Conservation (phyloP, 53 echinoderm and acorn worm genomes). For the Patiria pectinifera region DNA sequence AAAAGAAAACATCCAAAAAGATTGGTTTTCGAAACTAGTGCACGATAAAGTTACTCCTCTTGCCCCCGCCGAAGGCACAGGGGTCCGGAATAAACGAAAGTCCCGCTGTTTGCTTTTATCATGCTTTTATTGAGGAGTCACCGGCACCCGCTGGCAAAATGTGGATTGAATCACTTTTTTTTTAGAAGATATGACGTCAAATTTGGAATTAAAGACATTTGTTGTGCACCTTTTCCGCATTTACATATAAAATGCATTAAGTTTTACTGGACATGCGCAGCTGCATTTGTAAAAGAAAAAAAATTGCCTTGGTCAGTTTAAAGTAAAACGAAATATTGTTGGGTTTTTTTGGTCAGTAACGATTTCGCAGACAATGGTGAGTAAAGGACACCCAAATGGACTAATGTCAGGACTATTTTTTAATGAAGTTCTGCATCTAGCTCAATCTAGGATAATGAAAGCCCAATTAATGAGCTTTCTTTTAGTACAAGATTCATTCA, state of each 20-base stretch:
- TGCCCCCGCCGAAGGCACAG: not conserved
- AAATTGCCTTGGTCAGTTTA: not conserved
- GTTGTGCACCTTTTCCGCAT: not conserved
- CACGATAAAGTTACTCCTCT: not conserved
- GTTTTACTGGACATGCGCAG: not conserved
- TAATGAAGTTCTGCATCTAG: too few relatives aligned
- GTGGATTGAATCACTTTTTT: not conserved
- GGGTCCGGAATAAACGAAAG: not conserved
- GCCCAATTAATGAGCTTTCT: too few relatives aligned
- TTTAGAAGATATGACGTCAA: not conserved
- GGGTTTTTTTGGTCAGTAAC: too few relatives aligned
- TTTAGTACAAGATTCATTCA: too few relatives aligned
- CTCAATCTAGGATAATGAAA: too few relatives aligned
- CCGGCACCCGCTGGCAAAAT: slow-evolving; percentile 11
- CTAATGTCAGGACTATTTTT: too few relatives aligned
- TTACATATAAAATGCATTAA: not conserved
- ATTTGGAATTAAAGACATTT: not conserved
- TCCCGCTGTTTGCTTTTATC: not conserved
- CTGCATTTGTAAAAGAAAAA: not conserved
- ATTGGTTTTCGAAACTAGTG: slow-evolving; percentile 17
- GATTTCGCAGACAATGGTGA: too few relatives aligned
- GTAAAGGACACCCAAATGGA: too few relatives aligned
- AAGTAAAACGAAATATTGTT: too few relatives aligned
- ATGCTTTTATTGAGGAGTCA: not conserved
- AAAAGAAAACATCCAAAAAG: not conserved